Evolutionary conservation across 2,888 invertebrate species (phyloP).

Genomic region (Drosophila pseudotakahashii): DNA sequence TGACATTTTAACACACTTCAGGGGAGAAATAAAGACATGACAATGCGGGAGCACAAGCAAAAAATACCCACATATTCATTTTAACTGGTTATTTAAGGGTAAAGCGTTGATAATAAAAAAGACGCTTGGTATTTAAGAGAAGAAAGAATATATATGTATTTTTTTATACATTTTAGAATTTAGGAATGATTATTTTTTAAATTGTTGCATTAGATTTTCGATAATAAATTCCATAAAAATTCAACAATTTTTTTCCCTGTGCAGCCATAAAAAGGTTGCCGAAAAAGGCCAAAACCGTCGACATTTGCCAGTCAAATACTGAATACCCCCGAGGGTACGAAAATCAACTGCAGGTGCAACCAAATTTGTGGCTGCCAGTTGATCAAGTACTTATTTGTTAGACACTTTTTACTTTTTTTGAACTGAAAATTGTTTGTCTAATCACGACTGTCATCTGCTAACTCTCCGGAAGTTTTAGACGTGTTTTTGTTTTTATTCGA

Average conservation of each 20-base stretch:
- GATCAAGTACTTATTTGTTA: conserved; percentile 30
- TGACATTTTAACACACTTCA: conserved; percentile 51
- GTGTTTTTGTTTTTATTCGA: conserved; percentile 44
- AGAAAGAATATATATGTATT: too few relatives aligned
- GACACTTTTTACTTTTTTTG: conserved; percentile 1
- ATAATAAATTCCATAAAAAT: background rate
- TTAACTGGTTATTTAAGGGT: background rate
- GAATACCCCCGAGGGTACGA: conserved; percentile 18
- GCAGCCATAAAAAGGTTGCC: conserved; percentile 41
- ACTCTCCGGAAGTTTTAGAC: conserved; percentile 55
- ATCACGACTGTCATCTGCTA: conserved; percentile 18
- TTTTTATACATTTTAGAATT: too few relatives aligned
- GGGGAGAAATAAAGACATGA: conserved; percentile 33
- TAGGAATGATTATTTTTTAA: too few relatives aligned
- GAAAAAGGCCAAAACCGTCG: conserved; percentile 43
- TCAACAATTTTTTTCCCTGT: conserved; percentile 1
- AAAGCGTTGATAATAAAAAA: too few relatives aligned
- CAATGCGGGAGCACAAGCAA: conserved; percentile 35
- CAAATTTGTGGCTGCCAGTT: conserved; percentile 30
- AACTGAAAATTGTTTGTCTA: conserved; percentile 23
- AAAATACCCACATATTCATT: background rate
- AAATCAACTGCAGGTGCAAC: conserved; percentile 49
- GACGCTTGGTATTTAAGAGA: too few relatives aligned
- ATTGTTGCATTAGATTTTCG: too few relatives aligned
- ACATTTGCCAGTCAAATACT: conserved; percentile 37